These are phyloP conservation scores for Protobothrops mucrosquamatus DNA, from an alignment of 2,113 vertebrate genomes.

Conservation along the genomic window DNA sequence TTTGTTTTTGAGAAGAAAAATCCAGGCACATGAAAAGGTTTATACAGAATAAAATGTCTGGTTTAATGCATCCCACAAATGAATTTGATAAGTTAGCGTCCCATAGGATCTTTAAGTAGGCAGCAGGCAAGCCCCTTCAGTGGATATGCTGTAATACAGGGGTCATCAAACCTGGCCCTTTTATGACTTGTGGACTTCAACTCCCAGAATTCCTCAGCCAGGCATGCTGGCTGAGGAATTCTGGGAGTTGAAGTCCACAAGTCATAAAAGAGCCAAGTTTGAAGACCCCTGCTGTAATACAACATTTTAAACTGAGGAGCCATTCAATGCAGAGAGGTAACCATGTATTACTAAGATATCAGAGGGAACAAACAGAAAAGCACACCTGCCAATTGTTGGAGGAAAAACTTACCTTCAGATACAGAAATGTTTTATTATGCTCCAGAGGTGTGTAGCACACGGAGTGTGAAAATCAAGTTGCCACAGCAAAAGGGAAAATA, in stretches of 20 bases:
- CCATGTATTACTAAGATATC: constrained; percentile 25
- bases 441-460: background rate
- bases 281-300: background rate
- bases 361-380: constrained; percentile 9
- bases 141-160: background rate
- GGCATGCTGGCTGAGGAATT: too few relatives aligned
- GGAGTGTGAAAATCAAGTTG: constrained; percentile 4
- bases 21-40: too few relatives aligned
- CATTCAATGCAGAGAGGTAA: background rate
- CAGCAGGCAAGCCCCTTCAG: background rate
- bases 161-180: too few relatives aligned
- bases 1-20: too few relatives aligned
- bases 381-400: constrained; percentile 1
- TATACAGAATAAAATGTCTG: too few relatives aligned
- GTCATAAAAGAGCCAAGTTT: too few relatives aligned
- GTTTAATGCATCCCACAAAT: background rate
- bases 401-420: background rate
- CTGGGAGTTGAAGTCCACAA: too few relatives aligned
- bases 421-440: constrained; percentile 21
- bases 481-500: constrained; percentile 1
- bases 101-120: background rate
- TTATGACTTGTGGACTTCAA: too few relatives aligned
- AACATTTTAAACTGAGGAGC: background rate
- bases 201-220: too few relatives aligned
- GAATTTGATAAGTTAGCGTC: background rate